phyloP scores from a whole-genome alignment of 2,888 invertebrate species.

The Tiliacea aurago region DNA sequence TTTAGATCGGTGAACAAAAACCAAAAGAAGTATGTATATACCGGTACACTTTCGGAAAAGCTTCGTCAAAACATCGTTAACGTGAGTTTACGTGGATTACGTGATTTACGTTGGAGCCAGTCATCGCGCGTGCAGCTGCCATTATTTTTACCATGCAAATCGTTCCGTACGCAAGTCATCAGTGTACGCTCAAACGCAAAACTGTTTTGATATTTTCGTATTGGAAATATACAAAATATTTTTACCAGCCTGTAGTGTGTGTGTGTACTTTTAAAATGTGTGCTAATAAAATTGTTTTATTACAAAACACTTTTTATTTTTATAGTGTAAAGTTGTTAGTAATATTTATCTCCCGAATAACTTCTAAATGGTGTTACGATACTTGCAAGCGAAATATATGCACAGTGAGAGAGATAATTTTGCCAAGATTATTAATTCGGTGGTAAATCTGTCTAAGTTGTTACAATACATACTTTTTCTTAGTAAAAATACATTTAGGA shows the following conservation, averaged over 20 bases:
- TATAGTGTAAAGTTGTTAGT: background rate
- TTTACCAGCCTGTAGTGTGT: background rate
- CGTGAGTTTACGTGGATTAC: constrained; percentile 34
- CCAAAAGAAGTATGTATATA: constrained; percentile 1
- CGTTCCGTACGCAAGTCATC: constrained; percentile 59
- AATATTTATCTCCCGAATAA: background rate
- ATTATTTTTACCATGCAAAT: constrained; percentile 63
- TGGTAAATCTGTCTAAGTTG: background rate
- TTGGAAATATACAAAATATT: background rate
- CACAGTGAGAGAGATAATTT: background rate
- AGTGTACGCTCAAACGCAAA: constrained; percentile 37
- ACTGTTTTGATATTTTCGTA: constrained; percentile 9
- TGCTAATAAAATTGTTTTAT: too few species aligned
- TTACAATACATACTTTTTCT: too few species aligned
- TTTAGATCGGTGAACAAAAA: background rate
- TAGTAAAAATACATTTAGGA: too few species aligned
- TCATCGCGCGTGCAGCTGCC: constrained; percentile 55
- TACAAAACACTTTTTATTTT: background rate
- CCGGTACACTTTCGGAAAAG: background rate
- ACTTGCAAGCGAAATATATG: background rate
- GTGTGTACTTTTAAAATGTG: background rate
- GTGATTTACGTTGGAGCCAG: constrained; percentile 47
- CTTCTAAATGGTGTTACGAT: background rate
- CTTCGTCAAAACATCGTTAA: constrained; percentile 47
- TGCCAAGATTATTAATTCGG: background rate